Evolutionary conservation across 2,888 invertebrate species (phyloP), one percentile per base, ranked within the genome.

Genomic region (Chalcosyrphus nemorum): DNA sequence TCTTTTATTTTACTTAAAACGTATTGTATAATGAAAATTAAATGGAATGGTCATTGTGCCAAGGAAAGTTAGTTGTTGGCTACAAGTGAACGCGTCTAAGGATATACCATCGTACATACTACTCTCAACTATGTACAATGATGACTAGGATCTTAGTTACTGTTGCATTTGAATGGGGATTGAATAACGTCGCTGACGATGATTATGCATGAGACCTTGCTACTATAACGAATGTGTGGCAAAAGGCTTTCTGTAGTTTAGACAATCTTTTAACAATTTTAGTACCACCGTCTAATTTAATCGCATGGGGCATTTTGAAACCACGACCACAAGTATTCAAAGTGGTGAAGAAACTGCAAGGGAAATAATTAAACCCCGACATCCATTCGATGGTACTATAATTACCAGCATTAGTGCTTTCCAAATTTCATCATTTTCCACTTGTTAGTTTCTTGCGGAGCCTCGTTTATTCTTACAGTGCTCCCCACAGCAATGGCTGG

Each of bases 371-470:
- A 68, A 61, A 61, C 29, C 68, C 61, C 59, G 35, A 35, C 32
- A 52, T 68, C 43, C 38, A 43, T 70, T 61, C 41, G 43, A 43
- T 61, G 52, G 59, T 27, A 19, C 41, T 68, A 52, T 59, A 76
- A 68, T 68, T 61, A 76, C 61, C 50, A 54, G 68, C 68, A 45
- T 59, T 76, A 76, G 68, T 76, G 52, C 76, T 68, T 70, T 61
- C 43, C 52, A 68, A 61, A 76, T 76, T 59, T 76, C 52, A 76
- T 68, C 50, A 68, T 76, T 66, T 59, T 76, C 75, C 29, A 59
- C 50, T 29, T 57, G 0, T n/a, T n/a, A n/a, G 7, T 41, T 35
- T 35, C 13, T n/a, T n/a, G 35, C 35, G n/a, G 35, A 35, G 35
- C 15, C 41, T 45, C 17, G 17, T 4, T 35, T 35, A n/a, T 35